Evolutionary conservation across 2,113 vertebrate genomes (phyloP).

Genomic region (Varanus salvator): DNA sequence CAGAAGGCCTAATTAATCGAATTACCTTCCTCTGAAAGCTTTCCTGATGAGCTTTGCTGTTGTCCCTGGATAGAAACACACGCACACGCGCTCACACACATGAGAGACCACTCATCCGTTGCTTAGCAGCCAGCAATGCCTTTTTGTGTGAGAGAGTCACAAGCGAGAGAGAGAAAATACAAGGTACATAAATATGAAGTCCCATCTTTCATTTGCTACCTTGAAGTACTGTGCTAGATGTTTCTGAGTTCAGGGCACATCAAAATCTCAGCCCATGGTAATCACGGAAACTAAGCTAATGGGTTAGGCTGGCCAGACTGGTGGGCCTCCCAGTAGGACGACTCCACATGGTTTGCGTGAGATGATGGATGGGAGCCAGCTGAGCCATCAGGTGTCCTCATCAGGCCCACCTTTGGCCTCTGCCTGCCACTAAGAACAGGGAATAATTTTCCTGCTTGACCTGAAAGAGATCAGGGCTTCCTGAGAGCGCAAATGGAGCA

Average conservation of each 20-base stretch:
- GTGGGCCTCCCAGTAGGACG: no score
- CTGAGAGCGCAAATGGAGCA: no score
- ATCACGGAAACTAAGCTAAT: no score
- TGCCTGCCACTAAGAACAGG: background rate
- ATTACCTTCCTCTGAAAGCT: conserved; percentile 69
- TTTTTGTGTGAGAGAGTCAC: conserved; percentile 49
- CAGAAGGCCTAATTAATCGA: conserved; percentile 70
- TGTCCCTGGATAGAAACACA: conserved; percentile 58
- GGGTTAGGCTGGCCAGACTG: background rate
- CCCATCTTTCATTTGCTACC: conserved; percentile 48
- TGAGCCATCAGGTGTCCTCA: background rate
- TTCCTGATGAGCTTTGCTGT: conserved; percentile 61
- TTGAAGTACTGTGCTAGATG: background rate
- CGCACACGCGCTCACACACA: background rate
- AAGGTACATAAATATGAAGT: conserved; percentile 26
- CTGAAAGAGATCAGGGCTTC: no score
- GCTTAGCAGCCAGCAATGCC: conserved; percentile 70
- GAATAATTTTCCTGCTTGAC: background rate
- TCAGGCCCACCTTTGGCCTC: background rate
- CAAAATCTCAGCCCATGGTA: background rate
- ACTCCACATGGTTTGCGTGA: no score
- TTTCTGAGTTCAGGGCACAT: background rate
- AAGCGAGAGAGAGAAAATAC: background rate
- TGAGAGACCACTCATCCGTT: conserved; percentile 57
- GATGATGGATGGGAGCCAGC: background rate